Conservation (phyloP, 2,888 invertebrate species). For the Philopedon plagiatum region DNA sequence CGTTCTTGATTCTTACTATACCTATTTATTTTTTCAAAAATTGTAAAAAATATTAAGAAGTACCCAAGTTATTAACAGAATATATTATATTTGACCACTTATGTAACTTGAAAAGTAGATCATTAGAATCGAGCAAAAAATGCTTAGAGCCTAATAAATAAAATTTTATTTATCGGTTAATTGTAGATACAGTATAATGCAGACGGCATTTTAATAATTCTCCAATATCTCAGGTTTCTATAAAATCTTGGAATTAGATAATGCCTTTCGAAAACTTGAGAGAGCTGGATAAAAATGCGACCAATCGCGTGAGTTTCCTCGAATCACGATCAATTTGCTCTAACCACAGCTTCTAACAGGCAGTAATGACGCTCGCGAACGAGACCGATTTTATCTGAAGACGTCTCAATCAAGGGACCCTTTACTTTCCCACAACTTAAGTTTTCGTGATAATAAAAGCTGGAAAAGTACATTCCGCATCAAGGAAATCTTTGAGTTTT, state of each 20-base stretch:
- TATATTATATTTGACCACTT: no score
- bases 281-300: constrained; percentile 58
- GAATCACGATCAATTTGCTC: constrained; percentile 67
- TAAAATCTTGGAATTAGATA: constrained; percentile 18
- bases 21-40: no score
- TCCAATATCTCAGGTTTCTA: not conserved
- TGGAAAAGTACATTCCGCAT: constrained; percentile 18
- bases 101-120: no score
- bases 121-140: no score
- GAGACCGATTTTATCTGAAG: constrained; percentile 70
- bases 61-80: no score
- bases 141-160: no score
- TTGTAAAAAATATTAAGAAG: no score
- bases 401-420: constrained; percentile 69
- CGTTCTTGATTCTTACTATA: no score
- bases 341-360: constrained; percentile 69
- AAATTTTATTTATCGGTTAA: no score
- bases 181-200: no score
- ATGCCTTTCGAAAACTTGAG: constrained; percentile 51
- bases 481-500: no score
- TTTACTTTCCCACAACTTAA: constrained; percentile 67
- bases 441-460: constrained; percentile 23
- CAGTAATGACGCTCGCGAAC: constrained; percentile 67
- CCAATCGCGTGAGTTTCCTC: constrained; percentile 62
- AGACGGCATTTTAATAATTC: not conserved